A percentile compares a stretch with the other conserved stretches of the same genome.
Conservation (phyloP, 1,140 invertebrate genomes). For the Heterodera carotae region DNA sequence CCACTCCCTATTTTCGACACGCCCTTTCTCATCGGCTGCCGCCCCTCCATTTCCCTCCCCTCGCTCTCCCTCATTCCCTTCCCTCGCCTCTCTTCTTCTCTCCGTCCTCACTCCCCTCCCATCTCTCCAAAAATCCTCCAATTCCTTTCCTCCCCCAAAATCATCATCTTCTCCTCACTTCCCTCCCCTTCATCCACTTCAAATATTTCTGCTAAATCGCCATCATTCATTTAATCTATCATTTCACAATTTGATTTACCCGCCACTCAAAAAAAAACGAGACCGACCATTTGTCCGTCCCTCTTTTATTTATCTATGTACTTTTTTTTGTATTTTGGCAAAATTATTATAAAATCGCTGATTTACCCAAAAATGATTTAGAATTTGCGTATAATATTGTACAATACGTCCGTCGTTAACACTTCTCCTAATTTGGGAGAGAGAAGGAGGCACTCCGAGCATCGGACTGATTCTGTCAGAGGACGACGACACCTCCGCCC, state of each 20-base stretch:
- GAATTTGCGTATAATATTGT: background rate
- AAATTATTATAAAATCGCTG: background rate
- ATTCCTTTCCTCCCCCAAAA: background rate
- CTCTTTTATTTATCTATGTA: background rate
- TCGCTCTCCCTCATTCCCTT: background rate
- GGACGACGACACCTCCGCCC: background rate
- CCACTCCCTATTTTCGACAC: background rate
- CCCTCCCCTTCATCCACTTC: conserved; percentile 5
- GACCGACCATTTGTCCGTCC: background rate
- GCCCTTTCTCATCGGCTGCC: conserved; percentile 7
- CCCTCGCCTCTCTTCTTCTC: background rate
- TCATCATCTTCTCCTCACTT: background rate
- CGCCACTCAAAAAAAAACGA: background rate
- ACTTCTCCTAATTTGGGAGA: conserved; percentile 1
- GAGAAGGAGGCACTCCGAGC: background rate
- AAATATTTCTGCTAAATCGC: background rate
- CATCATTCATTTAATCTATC: conserved; percentile 4
- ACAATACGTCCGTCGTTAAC: background rate
- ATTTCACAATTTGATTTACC: background rate
- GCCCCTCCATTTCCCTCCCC: background rate
- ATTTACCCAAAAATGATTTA: background rate
- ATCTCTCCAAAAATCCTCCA: background rate
- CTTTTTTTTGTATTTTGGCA: background rate
- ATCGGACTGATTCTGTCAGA: conserved; percentile 8
- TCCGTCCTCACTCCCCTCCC: background rate